Evolutionary conservation across 2,888 invertebrate genomes (phyloP).

Genomic region (Amphipyra tragopoginis): DNA sequence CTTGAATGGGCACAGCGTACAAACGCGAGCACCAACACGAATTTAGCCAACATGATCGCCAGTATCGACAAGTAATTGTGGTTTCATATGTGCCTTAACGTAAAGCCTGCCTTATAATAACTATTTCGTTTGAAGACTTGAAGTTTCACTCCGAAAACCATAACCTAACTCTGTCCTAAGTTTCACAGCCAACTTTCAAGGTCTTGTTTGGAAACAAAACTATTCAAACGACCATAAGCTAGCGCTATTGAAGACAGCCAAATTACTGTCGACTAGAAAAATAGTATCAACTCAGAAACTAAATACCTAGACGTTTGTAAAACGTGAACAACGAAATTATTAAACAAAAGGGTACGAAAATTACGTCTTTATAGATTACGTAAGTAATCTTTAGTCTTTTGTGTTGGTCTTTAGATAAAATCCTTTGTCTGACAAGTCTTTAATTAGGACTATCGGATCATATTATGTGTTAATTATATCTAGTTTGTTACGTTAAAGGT

Average conservation of each 20-base stretch:
- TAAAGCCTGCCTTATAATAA: too few relatives aligned
- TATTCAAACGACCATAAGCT: constrained; percentile 24
- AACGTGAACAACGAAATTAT: constrained; percentile 18
- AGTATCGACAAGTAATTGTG: too few relatives aligned
- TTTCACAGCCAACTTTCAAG: not conserved
- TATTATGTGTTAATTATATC: constrained; percentile 20
- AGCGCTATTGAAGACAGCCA: constrained; percentile 17
- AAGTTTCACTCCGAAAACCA: too few relatives aligned
- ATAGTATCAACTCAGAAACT: not conserved
- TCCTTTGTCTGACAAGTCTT: constrained; percentile 25
- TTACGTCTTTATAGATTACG: constrained; percentile 22
- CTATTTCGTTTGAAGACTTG: too few relatives aligned
- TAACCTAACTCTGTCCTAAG: too few relatives aligned
- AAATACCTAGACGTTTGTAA: constrained; percentile 9
- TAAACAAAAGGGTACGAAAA: constrained; percentile 35
- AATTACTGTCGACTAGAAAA: constrained; percentile 17
- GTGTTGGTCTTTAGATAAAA: constrained; percentile 21
- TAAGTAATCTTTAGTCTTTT: constrained; percentile 30
- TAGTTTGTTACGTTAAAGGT: not conserved
- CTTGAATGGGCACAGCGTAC: too few relatives aligned
- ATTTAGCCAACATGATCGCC: too few relatives aligned
- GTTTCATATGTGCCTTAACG: too few relatives aligned
- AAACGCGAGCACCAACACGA: too few relatives aligned
- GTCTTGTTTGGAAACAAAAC: constrained; percentile 12
- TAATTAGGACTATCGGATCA: constrained; percentile 32